phyloP scores from a whole-genome alignment of 2,888 invertebrate species.

The Pristionchus mayeri region DNA sequence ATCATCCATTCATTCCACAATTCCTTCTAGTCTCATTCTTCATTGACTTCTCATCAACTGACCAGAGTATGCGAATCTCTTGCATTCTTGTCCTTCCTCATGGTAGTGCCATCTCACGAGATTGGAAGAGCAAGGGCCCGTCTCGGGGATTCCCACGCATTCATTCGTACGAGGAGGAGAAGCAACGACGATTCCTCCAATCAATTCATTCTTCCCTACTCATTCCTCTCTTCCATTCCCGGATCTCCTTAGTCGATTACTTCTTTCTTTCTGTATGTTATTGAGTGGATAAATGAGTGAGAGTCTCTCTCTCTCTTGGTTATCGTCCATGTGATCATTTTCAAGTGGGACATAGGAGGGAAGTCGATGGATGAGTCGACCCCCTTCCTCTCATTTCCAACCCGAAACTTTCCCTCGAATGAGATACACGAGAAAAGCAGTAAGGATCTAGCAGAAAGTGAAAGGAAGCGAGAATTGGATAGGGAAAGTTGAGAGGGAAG shows the following conservation, averaged over 20 bases:
- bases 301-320: not conserved
- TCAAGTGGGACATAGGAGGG: conserved; percentile 39
- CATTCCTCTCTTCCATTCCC: not conserved
- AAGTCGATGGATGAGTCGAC: not conserved
- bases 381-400: not conserved
- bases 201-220: conserved; percentile 3
- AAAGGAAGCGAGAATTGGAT: conserved; percentile 40
- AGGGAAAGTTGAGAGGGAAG: conserved; percentile 1
- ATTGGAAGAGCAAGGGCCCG: conserved; percentile 70
- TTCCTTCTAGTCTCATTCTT: not conserved
- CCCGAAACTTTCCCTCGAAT: conserved; percentile 25
- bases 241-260: conserved; percentile 37
- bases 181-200: conserved; percentile 68
- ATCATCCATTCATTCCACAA: too few relatives aligned
- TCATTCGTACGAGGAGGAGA: conserved; percentile 63
- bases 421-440: conserved; percentile 14
- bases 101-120: conserved; percentile 71
- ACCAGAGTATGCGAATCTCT: conserved; percentile 65
- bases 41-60: not conserved
- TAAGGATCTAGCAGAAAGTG: conserved; percentile 8
- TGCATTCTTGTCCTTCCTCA: conserved; percentile 67
- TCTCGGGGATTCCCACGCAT: conserved; percentile 64
- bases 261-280: not conserved
- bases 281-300: not conserved
- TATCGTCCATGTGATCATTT: conserved; percentile 36